phyloP scores from a whole-genome alignment of 1,140 invertebrate species.

The Neelides sp. region DNA sequence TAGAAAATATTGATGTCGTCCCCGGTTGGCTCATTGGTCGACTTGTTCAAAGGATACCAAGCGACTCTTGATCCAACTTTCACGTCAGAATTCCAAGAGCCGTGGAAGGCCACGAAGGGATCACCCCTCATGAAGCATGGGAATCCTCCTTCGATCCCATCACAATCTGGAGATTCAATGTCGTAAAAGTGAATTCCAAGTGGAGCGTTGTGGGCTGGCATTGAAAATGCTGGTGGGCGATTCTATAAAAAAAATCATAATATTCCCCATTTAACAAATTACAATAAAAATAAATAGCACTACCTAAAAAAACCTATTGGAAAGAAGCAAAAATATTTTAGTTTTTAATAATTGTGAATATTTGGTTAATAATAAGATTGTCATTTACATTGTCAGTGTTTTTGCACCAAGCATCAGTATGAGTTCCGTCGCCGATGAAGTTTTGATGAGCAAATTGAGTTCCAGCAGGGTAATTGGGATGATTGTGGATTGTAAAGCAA shows the following conservation, averaged over 20 bases:
- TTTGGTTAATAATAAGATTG: too few species aligned
- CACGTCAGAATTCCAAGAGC: constrained; percentile 16
- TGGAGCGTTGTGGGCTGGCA: constrained; percentile 23
- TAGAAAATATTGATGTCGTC: constrained; percentile 12
- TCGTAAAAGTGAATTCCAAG: constrained; percentile 21
- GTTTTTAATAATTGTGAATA: too few species aligned
- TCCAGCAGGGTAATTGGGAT: neutral
- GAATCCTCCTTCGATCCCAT: constrained; percentile 8
- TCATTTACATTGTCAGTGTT: constrained; percentile 19
- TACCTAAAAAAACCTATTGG: neutral
- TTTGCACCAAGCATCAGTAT: constrained; percentile 26
- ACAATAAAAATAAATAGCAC: neutral
- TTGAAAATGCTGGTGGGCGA: constrained; percentile 16
- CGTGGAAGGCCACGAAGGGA: constrained; percentile 22
- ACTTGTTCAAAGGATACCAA: constrained; percentile 8
- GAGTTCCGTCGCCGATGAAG: constrained; percentile 20
- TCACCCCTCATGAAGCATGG: constrained; percentile 18
- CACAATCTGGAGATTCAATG: constrained; percentile 7
- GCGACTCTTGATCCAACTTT: constrained; percentile 13
- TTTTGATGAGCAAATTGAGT: constrained; percentile 23
- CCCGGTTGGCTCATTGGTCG: constrained; percentile 10
- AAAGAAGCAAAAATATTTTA: neutral
- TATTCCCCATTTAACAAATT: neutral
- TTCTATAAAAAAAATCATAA: constrained; percentile 12
- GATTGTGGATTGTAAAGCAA: too few species aligned